Evolutionary conservation across 2,113 vertebrate genomes (phyloP).

Genomic region (Scalopus aquaticus): DNA sequence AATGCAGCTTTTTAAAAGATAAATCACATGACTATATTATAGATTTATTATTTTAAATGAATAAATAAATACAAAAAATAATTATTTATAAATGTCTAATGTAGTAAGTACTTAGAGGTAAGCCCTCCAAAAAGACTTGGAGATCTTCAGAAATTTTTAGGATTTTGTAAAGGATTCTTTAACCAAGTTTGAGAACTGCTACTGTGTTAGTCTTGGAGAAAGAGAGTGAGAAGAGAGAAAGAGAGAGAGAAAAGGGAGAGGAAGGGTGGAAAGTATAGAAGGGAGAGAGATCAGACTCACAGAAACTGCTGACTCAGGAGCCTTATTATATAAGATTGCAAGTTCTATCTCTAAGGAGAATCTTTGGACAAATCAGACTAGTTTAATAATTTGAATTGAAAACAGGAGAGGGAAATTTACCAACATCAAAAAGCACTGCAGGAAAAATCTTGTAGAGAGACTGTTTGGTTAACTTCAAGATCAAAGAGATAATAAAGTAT

Average conservation of each 20-base stretch:
- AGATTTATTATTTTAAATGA: not conserved
- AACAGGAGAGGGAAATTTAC: not conserved
- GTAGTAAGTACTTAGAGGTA: not conserved
- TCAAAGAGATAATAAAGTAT: not conserved
- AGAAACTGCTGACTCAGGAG: not conserved
- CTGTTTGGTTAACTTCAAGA: not conserved
- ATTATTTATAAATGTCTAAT: not conserved
- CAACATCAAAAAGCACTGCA: not conserved
- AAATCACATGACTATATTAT: not conserved
- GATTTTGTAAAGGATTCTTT: not conserved
- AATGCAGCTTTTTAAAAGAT: not conserved
- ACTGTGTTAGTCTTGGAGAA: not conserved
- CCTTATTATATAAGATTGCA: not conserved
- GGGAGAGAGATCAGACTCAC: not conserved
- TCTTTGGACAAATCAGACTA: not conserved
- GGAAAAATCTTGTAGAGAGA: not conserved
- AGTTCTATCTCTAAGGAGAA: not conserved
- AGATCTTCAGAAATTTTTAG: not conserved
- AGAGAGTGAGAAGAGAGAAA: not conserved
- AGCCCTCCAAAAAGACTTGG: not conserved
- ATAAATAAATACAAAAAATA: not conserved
- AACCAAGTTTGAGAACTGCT: not conserved
- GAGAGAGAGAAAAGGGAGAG: not conserved
- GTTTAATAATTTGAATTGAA: not conserved
- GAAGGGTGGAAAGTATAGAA: not conserved